Percentiles rank a stretch among this genome's conserved stretches.
Conservation (phyloP, 2,888 invertebrate genomes). For the Diogma glabrata region DNA sequence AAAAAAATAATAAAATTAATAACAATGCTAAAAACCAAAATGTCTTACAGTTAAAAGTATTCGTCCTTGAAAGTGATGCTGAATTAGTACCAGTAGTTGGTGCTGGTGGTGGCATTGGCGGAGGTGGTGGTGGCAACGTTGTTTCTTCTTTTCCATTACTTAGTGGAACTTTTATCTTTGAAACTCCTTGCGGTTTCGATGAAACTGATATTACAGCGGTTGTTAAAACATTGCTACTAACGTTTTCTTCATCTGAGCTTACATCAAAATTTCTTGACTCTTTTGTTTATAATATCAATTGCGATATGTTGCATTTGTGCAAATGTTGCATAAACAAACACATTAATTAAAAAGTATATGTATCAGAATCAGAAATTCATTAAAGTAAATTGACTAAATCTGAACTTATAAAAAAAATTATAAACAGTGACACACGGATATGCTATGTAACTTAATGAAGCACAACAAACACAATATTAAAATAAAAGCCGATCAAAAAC, state of each 20-base stretch:
- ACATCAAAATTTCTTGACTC: neutral
- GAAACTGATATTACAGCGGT: neutral
- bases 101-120: constrained; percentile 9
- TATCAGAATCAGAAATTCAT: no score
- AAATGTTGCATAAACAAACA: no score
- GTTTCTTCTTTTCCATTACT: constrained; percentile 3
- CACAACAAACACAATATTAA: no score
- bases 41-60: constrained; percentile 4
- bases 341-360: no score
- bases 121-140: constrained; percentile 11
- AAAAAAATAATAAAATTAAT: no score
- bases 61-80: neutral
- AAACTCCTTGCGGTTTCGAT: neutral
- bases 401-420: no score
- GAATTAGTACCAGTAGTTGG: neutral
- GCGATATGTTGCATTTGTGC: no score
- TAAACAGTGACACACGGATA: no score
- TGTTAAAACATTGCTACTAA: neutral
- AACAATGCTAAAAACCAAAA: no score
- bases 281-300: neutral
- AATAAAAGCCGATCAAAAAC: no score
- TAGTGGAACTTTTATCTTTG: neutral
- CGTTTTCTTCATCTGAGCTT: constrained; percentile 4
- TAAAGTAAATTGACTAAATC: no score
- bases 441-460: no score